Conservation (phyloP, 2,113 vertebrate genomes). For the Rhagologus leucostigma region DNA sequence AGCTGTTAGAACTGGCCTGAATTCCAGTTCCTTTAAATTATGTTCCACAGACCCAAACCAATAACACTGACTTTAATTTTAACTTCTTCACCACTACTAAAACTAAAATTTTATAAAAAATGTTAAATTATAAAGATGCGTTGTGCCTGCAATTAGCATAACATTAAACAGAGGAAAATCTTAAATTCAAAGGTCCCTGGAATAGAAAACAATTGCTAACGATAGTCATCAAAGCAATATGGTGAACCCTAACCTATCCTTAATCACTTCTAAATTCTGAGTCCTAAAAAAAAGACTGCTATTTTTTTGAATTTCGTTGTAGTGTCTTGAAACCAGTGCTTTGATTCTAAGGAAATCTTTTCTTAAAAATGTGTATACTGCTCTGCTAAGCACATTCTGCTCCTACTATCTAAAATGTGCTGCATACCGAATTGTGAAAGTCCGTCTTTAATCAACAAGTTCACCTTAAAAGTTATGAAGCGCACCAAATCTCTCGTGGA, state of each 20-base stretch:
- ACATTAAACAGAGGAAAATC: background rate
- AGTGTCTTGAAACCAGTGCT: background rate
- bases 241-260: background rate
- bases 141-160: background rate
- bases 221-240: background rate
- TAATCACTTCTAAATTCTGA: background rate
- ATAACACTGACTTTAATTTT: conserved; percentile 14
- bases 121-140: background rate
- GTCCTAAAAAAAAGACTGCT: background rate
- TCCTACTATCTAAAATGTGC: background rate
- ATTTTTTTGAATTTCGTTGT: background rate
- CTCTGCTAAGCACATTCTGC: background rate
- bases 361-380: background rate
- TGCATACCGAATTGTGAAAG: background rate
- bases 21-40: background rate
- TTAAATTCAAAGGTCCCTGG: background rate
- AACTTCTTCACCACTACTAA: conserved; percentile 14
- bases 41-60: background rate
- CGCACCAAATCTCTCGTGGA: background rate
- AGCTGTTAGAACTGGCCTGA: background rate
- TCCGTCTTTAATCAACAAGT: background rate
- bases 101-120: conserved; percentile 11
- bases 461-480: background rate
- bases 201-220: conserved; percentile 4
- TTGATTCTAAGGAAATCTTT: background rate